Percentiles rank a stretch among this genome's conserved stretches.
phyloP scores from a whole-genome alignment of 2,113 vertebrate species.

The Trachemys scripta region DNA sequence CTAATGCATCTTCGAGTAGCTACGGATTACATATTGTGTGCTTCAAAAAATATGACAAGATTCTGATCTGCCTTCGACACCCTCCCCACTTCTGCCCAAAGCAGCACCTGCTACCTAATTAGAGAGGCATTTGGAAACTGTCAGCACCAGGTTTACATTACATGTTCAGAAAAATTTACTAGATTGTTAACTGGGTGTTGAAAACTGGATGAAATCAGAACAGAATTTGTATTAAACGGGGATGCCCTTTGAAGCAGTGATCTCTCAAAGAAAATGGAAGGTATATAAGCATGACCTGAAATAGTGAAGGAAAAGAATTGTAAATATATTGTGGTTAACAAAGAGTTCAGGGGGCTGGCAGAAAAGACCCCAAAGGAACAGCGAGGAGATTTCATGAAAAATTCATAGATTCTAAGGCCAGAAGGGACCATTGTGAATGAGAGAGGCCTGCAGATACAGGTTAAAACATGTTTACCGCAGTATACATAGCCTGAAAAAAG shows the following conservation, averaged over 20 bases:
- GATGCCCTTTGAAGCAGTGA: constrained; percentile 11
- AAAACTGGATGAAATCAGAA: constrained; percentile 49
- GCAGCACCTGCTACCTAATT: constrained; percentile 18
- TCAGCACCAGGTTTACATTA: neutral
- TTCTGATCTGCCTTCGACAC: neutral
- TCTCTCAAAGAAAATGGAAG: neutral
- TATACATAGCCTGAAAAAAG: neutral
- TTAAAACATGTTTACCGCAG: neutral
- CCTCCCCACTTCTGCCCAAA: neutral
- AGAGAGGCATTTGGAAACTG: constrained; percentile 11
- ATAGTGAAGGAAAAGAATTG: neutral
- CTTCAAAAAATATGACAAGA: neutral
- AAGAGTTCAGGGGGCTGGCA: neutral
- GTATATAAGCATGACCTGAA: neutral
- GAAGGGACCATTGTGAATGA: neutral
- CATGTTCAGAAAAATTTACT: neutral
- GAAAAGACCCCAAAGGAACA: neutral
- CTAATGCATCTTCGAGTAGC: neutral
- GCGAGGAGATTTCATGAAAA: neutral
- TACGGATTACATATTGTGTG: neutral
- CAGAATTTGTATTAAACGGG: constrained; percentile 1
- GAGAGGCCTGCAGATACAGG: neutral
- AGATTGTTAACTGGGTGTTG: constrained; percentile 35
- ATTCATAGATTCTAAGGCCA: too few relatives aligned
- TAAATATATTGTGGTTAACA: neutral